These are phyloP conservation scores for Toxonevra muliebris DNA, from an alignment of 2,888 invertebrate species.

Conservation along the genomic window DNA sequence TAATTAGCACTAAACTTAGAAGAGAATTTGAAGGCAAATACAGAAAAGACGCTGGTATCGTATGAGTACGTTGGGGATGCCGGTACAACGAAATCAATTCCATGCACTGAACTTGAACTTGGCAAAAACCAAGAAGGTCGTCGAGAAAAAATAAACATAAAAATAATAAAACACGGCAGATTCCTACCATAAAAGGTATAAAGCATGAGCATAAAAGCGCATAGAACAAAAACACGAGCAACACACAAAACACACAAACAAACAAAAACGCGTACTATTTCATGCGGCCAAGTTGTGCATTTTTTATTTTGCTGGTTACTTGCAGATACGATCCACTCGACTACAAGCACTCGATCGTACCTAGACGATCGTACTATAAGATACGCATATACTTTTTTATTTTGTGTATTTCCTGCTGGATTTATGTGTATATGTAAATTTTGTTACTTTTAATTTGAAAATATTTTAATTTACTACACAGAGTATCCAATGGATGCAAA, in stretches of 20 bases:
- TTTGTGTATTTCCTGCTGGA: neutral
- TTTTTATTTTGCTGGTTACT: conserved; percentile 2
- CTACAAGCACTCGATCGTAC: no score
- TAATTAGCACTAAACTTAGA: no score
- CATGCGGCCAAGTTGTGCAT: neutral
- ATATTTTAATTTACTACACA: no score
- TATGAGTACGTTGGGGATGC: neutral
- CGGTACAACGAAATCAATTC: neutral
- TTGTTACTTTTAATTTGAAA: no score
- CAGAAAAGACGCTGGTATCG: neutral
- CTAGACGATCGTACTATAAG: no score
- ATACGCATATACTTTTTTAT: conserved; percentile 6
- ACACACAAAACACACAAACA: conserved; percentile 3
- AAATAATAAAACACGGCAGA: conserved; percentile 10
- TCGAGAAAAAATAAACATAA: neutral
- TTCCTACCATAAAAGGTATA: conserved; percentile 23
- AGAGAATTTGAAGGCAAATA: neutral
- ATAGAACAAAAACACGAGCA: conserved; percentile 30
- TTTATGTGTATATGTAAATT: no score
- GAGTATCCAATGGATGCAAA: conserved; percentile 13
- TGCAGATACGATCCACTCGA: no score
- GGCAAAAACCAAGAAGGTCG: conserved; percentile 34
- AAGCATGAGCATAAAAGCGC: conserved; percentile 4
- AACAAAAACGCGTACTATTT: conserved; percentile 15
- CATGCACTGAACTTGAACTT: conserved; percentile 47